Conservation (phyloP, 2,797 vertebrate genomes). For the Sparidentex hasta region DNA sequence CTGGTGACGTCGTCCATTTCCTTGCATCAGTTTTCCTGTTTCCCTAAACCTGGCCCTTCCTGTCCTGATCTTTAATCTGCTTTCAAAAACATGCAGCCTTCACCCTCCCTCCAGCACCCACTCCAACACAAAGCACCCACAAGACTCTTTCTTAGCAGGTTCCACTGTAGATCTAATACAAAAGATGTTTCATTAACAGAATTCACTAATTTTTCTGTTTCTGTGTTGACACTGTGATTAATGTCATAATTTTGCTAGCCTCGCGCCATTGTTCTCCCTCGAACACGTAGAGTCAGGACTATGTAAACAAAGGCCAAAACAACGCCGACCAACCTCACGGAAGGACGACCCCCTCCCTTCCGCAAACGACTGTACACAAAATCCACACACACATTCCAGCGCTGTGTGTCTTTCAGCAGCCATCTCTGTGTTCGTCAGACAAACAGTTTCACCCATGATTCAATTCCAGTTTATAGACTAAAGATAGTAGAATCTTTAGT, state of each 20-base stretch:
- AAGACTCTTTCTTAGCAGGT: neutral
- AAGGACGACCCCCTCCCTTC: slow-evolving; percentile 80
- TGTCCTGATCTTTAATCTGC: slow-evolving; percentile 84
- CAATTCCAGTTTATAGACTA: neutral
- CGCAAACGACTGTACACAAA: slow-evolving; percentile 60
- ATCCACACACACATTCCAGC: slow-evolving; percentile 62
- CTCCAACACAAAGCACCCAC: slow-evolving; percentile 9
- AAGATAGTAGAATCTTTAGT: slow-evolving; percentile 13
- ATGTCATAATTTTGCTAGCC: slow-evolving; percentile 50
- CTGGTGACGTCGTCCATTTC: slow-evolving; percentile 85
- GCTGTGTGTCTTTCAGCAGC: slow-evolving; percentile 28
- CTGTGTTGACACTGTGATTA: slow-evolving; percentile 27
- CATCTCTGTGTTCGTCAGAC: slow-evolving; percentile 33
- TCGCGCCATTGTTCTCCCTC: slow-evolving; percentile 74
- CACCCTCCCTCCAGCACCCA: slow-evolving; percentile 12
- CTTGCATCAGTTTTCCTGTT: slow-evolving; percentile 89
- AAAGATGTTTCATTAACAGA: slow-evolving; percentile 3
- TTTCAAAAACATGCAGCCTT: slow-evolving; percentile 69
- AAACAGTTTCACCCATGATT: neutral
- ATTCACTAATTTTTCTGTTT: neutral
- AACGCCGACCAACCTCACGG: slow-evolving; percentile 48
- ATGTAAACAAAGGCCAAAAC: slow-evolving; percentile 71
- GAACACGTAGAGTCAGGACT: slow-evolving; percentile 48
- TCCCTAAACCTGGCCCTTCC: slow-evolving; percentile 89
- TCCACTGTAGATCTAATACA: neutral